Percentiles rank a stretch among this genome's conserved stretches.
phyloP scores from a whole-genome alignment of 2,113 vertebrate genomes.

The Hippocampus mohnikei region DNA sequence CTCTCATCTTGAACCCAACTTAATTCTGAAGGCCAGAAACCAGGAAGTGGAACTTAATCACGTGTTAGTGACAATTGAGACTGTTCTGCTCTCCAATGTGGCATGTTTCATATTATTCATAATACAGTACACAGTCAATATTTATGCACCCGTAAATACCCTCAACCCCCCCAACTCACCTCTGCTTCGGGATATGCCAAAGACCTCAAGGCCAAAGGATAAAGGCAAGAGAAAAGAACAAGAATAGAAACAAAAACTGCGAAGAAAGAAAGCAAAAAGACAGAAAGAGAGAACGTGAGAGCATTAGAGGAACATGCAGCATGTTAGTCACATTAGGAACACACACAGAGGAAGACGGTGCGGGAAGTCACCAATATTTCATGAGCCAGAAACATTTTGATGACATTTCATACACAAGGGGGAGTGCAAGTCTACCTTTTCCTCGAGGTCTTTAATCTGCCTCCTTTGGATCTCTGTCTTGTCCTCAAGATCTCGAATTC shows the following conservation, averaged over 20 bases:
- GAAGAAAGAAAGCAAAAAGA: constrained; percentile 69
- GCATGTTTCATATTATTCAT: neutral
- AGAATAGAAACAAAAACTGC: constrained; percentile 98
- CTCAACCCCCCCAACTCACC: constrained; percentile 77
- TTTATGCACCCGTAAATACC: neutral
- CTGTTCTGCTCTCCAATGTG: neutral
- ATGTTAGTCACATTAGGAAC: constrained; percentile 52
- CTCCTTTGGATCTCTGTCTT: constrained; percentile 98
- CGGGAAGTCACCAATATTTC: neutral
- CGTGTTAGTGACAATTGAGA: neutral
- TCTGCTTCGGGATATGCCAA: constrained; percentile 80
- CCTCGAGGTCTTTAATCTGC: constrained; percentile 98
- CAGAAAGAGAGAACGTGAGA: constrained; percentile 24
- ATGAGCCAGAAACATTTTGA: too few species aligned
- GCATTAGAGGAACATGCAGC: constrained; percentile 30
- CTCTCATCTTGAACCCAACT: too few species aligned
- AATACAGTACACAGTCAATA: neutral
- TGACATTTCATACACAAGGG: neutral
- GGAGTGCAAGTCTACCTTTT: constrained; percentile 79
- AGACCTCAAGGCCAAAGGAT: constrained; percentile 99
- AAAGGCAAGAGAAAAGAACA: constrained; percentile 99
- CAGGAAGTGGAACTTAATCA: neutral
- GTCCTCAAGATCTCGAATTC: constrained; percentile 96
- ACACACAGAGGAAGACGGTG: constrained; percentile 10
- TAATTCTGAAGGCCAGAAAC: neutral